Conservation (phyloP, 2,797 vertebrate genomes). For the Bradypus variegatus region DNA sequence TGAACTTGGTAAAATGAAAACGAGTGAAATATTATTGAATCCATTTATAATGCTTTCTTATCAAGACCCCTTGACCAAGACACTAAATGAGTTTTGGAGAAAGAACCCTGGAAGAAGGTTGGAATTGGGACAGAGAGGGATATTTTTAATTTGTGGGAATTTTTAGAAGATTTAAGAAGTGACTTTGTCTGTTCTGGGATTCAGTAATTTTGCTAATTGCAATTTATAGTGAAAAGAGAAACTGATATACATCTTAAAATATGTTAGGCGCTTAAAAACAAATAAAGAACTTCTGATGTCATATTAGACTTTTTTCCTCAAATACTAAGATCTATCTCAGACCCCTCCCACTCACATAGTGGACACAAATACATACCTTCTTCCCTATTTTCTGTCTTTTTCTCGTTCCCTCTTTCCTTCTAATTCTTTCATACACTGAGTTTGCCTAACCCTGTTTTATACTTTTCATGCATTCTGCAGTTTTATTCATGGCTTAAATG, state of each 20-base stretch:
- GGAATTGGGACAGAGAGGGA: neutral
- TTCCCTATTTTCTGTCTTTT: neutral
- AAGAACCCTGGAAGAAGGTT: neutral
- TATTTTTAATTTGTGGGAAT: neutral
- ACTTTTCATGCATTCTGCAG: neutral
- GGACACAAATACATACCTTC: neutral
- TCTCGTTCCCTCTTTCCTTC: neutral
- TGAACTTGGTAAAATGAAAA: neutral
- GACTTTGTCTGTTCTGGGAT: neutral
- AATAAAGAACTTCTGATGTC: neutral
- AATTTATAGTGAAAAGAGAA: neutral
- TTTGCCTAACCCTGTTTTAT: conserved; percentile 28
- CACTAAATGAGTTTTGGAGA: neutral
- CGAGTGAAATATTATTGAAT: conserved; percentile 1
- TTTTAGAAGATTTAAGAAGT: conserved; percentile 29
- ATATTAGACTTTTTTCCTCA: neutral
- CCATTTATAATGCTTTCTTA: neutral
- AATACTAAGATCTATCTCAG: neutral
- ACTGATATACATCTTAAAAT: neutral
- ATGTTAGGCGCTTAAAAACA: neutral
- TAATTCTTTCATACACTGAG: neutral
- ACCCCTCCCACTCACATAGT: neutral
- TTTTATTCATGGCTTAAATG: neutral
- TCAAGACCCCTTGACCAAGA: neutral
- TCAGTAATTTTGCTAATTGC: neutral